Conservation (phyloP, 2,797 vertebrate species). For the Pelobates cultripes region DNA sequence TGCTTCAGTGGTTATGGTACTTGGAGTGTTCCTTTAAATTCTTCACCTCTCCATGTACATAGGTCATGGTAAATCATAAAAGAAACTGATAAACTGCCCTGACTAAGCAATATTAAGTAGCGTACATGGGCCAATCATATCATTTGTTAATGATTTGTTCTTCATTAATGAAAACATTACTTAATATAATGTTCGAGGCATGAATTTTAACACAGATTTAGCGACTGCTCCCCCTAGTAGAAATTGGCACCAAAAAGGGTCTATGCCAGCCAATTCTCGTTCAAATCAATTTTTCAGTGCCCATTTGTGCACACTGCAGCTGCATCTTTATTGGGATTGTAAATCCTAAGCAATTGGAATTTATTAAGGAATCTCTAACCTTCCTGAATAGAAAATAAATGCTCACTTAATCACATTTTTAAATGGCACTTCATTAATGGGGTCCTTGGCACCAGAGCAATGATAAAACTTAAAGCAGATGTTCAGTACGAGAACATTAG, state of each 20-base stretch:
- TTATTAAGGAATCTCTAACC: slow-evolving; percentile 51
- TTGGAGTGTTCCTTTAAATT: too few species aligned
- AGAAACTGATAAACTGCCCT: neutral
- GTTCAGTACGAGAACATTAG: slow-evolving; percentile 38
- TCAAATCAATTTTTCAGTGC: slow-evolving; percentile 52
- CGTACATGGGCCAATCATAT: slow-evolving; percentile 31
- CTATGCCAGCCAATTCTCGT: slow-evolving; percentile 51
- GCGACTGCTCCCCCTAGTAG: slow-evolving; percentile 16
- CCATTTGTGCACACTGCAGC: slow-evolving; percentile 52
- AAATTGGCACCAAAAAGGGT: slow-evolving; percentile 46
- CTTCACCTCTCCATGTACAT: too few species aligned
- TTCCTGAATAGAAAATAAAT: slow-evolving; percentile 47
- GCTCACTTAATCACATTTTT: slow-evolving; percentile 55
- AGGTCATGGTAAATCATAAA: too few species aligned
- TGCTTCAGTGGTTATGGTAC: too few species aligned
- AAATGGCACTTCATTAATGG: slow-evolving; percentile 57
- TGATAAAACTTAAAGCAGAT: slow-evolving; percentile 51
- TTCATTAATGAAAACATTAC: slow-evolving; percentile 27
- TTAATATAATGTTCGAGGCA: slow-evolving; percentile 44
- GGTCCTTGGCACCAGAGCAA: slow-evolving; percentile 51
- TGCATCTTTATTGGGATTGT: slow-evolving; percentile 56
- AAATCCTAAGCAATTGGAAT: slow-evolving; percentile 54
- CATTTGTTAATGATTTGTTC: slow-evolving; percentile 36
- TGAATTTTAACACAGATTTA: slow-evolving; percentile 27
- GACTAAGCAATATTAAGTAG: slow-evolving; percentile 10